These are phyloP conservation scores for Piezodorus guildinii DNA, from an alignment of 1,140 invertebrate genomes.

Conservation along the genomic window DNA sequence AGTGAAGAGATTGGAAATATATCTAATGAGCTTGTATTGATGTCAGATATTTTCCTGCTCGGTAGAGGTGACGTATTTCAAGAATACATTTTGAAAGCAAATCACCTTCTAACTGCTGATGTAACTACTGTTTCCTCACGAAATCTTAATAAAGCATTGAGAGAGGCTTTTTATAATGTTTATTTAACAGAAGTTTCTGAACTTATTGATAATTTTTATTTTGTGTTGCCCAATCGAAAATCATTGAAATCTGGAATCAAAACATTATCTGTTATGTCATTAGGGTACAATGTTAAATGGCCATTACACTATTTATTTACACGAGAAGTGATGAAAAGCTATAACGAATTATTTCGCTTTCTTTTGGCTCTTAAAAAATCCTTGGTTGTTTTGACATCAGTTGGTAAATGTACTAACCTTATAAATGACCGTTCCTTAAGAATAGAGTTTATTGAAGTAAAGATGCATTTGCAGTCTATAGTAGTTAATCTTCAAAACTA, in stretches of 20 bases:
- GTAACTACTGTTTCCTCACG: background rate
- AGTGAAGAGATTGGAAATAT: conserved; percentile 12
- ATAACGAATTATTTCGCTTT: conserved; percentile 11
- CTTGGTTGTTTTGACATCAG: background rate
- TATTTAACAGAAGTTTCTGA: conserved; percentile 16
- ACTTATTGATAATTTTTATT: background rate
- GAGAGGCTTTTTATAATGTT: conserved; percentile 18
- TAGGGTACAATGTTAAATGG: conserved; percentile 13
- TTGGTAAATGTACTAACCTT: background rate
- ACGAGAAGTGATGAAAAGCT: conserved; percentile 2
- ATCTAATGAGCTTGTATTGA: background rate
- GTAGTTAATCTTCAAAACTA: conserved; percentile 19
- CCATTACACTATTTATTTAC: conserved; percentile 14
- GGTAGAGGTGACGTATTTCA: background rate
- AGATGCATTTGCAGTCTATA: conserved; percentile 3
- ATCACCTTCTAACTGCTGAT: background rate
- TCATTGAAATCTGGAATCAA: background rate
- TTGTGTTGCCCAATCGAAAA: background rate
- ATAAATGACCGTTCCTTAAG: background rate
- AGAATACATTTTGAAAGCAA: background rate
- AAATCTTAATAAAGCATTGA: conserved; percentile 2
- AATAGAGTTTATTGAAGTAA: background rate
- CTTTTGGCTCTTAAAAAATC: conserved; percentile 3
- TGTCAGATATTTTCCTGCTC: conserved; percentile 1
- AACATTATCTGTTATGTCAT: background rate